Evolutionary conservation across 1,140 invertebrate species (phyloP).

Genomic region (Heliconius nattereri): DNA sequence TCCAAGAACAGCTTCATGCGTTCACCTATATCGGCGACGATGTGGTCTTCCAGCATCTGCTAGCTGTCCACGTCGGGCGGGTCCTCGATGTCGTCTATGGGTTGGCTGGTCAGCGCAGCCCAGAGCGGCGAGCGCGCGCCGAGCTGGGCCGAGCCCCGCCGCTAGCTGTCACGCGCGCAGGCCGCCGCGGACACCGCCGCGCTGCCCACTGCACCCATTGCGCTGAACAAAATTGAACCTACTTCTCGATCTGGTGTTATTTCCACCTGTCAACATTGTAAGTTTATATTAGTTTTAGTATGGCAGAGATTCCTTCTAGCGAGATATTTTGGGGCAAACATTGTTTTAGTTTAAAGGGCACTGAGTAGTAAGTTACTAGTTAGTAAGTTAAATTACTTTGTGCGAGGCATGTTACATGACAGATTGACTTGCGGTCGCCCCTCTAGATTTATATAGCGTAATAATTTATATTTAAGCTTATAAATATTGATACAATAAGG

Average conservation of each 20-base stretch:
- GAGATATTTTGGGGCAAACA: not conserved
- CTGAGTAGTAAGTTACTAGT: not conserved
- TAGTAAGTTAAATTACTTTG: conserved; percentile 20
- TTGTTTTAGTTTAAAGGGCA: not conserved
- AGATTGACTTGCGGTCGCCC: not conserved
- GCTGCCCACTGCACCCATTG: conserved; percentile 73
- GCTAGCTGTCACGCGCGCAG: conserved; percentile 80
- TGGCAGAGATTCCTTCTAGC: not conserved
- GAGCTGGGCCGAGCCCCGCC: conserved; percentile 72
- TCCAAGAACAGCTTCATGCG: conserved; percentile 82
- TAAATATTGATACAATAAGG: not conserved
- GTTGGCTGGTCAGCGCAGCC: conserved; percentile 71
- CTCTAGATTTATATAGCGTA: not conserved
- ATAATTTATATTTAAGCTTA: not conserved
- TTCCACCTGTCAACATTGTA: conserved; percentile 68
- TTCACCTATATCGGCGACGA: conserved; percentile 79
- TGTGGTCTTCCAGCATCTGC: conserved; percentile 78
- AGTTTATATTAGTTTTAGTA: not conserved
- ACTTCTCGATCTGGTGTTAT: conserved; percentile 82
- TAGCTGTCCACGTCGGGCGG: conserved; percentile 78
- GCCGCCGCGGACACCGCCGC: conserved; percentile 74
- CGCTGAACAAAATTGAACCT: conserved; percentile 69
- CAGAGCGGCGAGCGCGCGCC: conserved; percentile 84
- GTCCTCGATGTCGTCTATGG: conserved; percentile 59
- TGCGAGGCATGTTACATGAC: conserved; percentile 4